Conservation (phyloP, 2,888 invertebrate genomes). For the Andrena dorsata region DNA sequence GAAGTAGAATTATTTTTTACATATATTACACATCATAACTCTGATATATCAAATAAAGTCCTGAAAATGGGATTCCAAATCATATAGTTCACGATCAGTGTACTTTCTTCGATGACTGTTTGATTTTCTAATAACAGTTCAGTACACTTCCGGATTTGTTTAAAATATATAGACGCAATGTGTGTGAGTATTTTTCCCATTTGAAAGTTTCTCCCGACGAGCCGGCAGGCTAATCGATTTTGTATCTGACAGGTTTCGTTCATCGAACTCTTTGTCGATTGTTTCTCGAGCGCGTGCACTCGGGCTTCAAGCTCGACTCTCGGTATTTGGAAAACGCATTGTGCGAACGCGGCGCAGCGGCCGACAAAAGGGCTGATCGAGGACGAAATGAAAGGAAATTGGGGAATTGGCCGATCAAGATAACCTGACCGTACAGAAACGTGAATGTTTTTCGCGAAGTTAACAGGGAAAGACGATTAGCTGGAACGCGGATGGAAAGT, state of each 20-base stretch:
- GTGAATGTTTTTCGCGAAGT: background rate
- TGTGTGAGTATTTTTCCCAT: background rate
- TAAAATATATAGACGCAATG: background rate
- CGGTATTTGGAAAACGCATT: conserved; percentile 49
- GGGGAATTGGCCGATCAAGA: background rate
- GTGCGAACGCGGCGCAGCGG: conserved; percentile 31
- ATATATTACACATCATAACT: too few species aligned
- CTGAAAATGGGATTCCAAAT: too few species aligned
- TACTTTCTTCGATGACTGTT: too few species aligned
- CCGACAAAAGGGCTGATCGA: conserved; percentile 21
- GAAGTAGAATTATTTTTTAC: too few species aligned
- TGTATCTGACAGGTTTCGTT: conserved; percentile 58
- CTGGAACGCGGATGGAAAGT: background rate
- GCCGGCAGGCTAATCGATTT: conserved; percentile 52
- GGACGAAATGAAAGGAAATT: conserved; percentile 28
- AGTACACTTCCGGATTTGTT: background rate
- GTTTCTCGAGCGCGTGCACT: conserved; percentile 48
- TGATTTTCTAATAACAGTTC: too few species aligned
- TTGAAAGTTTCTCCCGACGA: conserved; percentile 37
- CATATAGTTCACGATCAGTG: too few species aligned
- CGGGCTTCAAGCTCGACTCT: conserved; percentile 28
- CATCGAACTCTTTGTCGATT: conserved; percentile 54
- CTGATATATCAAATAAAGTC: too few species aligned
- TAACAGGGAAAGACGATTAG: background rate
- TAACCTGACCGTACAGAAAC: background rate